Percentiles rank a stretch among this genome's conserved stretches.
Evolutionary conservation across 2,797 vertebrate species (phyloP).

Genomic region (Poeciliopsis infans): DNA sequence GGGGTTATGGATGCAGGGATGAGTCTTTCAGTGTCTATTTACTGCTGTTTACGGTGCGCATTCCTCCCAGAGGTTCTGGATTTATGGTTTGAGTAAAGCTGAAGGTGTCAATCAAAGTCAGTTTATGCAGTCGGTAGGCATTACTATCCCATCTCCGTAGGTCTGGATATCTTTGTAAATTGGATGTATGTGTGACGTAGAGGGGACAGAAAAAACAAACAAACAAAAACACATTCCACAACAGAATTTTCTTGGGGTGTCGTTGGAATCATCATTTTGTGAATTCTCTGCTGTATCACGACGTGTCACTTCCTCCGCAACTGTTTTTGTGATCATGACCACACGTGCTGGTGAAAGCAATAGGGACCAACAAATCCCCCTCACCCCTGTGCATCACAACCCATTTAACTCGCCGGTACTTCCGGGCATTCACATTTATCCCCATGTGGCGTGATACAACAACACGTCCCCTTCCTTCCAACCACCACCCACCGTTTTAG

Average conservation of each 20-base stretch:
- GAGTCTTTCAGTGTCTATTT: conserved; percentile 66
- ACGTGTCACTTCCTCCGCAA: conserved; percentile 14
- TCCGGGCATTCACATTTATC: conserved; percentile 63
- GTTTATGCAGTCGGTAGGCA: conserved; percentile 37
- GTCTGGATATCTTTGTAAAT: conserved; percentile 20
- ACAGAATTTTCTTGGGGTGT: not conserved
- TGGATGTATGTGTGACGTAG: conserved; percentile 13
- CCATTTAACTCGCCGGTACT: conserved; percentile 64
- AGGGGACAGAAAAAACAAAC: not conserved
- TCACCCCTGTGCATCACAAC: conserved; percentile 32
- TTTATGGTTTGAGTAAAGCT: conserved; percentile 57
- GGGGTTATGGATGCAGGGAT: conserved; percentile 31
- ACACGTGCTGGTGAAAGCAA: conserved; percentile 12
- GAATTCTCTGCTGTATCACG: conserved; percentile 1
- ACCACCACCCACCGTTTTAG: conserved; percentile 44
- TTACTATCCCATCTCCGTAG: not conserved
- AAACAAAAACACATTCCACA: not conserved
- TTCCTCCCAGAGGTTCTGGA: conserved; percentile 60
- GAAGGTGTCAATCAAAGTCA: conserved; percentile 69
- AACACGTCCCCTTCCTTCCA: conserved; percentile 25
- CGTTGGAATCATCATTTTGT: conserved; percentile 15
- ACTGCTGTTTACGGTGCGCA: conserved; percentile 63
- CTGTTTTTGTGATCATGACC: conserved; percentile 22
- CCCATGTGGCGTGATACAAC: conserved; percentile 35
- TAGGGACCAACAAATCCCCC: conserved; percentile 4